Conservation (phyloP, 2,797 vertebrate genomes). For the Coreius guichenoti region DNA sequence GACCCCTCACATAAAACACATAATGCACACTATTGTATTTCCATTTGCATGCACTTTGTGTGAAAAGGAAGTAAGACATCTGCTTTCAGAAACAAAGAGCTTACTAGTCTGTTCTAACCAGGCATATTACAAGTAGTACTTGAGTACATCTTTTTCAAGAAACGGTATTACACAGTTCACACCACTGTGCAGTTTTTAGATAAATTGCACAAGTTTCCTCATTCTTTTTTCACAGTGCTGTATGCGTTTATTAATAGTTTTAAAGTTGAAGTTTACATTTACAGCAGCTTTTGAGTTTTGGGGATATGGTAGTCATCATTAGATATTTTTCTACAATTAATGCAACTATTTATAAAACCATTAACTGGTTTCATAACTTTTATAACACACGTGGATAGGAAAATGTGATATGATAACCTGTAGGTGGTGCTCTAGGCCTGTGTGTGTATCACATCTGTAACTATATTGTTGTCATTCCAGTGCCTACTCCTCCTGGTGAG, state of each 20-base stretch:
- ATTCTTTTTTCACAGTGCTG: not conserved
- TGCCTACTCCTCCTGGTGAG: slow-evolving; percentile 73
- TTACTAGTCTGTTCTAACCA: not conserved
- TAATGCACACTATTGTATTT: not conserved
- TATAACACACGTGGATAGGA: not conserved
- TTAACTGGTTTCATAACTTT: not conserved
- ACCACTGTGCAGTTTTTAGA: not conserved
- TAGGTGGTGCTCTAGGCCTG: not conserved
- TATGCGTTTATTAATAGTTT: not conserved
- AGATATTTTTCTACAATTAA: not conserved
- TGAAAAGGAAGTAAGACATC: slow-evolving; percentile 6
- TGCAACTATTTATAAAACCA: not conserved
- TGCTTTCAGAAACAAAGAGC: slow-evolving; percentile 7
- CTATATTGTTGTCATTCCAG: slow-evolving; percentile 58
- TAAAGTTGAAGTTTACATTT: not conserved
- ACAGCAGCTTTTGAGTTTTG: not conserved
- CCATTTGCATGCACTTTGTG: not conserved
- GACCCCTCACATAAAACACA: slow-evolving; percentile 49
- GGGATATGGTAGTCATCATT: not conserved
- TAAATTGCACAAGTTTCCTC: no score
- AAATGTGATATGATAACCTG: not conserved
- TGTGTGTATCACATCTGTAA: not conserved
- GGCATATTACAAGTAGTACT: not conserved
- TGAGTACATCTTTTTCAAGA: not conserved
- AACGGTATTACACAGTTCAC: not conserved